Evolutionary conservation across 2,888 invertebrate genomes (phyloP), one percentile per base, ranked within the genome.

Genomic region (Lasius fuliginosus): DNA sequence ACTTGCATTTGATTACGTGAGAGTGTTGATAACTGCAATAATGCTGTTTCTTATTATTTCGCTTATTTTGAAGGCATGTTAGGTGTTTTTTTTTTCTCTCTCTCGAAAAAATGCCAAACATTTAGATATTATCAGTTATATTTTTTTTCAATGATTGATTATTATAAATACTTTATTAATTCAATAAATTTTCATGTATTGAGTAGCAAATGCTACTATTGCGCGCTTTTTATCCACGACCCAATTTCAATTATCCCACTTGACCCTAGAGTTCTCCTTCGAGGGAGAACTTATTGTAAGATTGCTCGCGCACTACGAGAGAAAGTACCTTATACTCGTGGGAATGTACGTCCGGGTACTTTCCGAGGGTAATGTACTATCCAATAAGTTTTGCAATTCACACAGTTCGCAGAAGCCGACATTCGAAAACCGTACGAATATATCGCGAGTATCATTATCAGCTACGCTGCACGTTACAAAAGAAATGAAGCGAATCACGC

Each of bases 341-440:
- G 79, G 69, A 79, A 79, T 56, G 58, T 68, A 77, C 58, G 42
- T 68, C 36, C 23, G 58, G 68, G 42, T 79, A 79, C 58, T 79
- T 68, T 68, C 33, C 46, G 33, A 58, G 46, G 18, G 42, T 58
- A 40, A 77, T 30, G 60, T 60, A 79, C 12, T 33, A 46, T 23
- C 15, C 23, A 60, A 69, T 69, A 77, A 58, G 69, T 79, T 60
- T 33, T 33, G 33, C 18, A 69, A 79, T 79, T 60, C 58, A 33
- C 23, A 15, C 23, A 53, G 15, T 68, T 2, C 12, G 42, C n/a
- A 56, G 15, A n/a, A 33, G 8, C 30, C 9, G 6, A 53, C 30
- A 49, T 27, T 15, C 18, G 23, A 75, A 33, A 75, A 9, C 15
- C 5, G n/a, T n/a, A 15, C n/a, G n/a, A 53, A 53, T 36, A 33